Base-by-base conservation (phyloP, 2,113 vertebrate species). In the Salvelinus fontinalis region DNA sequence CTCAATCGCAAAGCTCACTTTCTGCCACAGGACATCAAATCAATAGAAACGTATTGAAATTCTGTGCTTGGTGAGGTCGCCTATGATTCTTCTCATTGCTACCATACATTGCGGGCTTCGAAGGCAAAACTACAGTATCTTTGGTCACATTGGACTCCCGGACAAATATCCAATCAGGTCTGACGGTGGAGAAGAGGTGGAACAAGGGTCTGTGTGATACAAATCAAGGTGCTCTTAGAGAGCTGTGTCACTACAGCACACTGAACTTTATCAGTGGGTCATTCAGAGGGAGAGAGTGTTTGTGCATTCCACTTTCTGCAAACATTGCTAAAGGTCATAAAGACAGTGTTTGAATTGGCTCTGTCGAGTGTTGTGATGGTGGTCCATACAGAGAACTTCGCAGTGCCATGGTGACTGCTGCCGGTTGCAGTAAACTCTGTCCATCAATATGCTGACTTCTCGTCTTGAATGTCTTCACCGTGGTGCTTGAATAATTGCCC, bases 271-370 rank as follows among this genome's bases (percentile, higher is more conserved):
- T 76, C 76, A 84, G 81, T 76, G 80, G 84, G 75, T 81, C 78
- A 59, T 88, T 89, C 81, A 76, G 81, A 84, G 62, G 44, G 77
- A 79, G 78, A 83, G 78, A 83, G 75, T 91, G 86, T 93, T 92
- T 93, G 92, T 84, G 83, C 91, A 92, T 92, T 91, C 91, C 88
- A 83, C 71, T 73, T 79, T 83, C 76, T 80, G 92, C 86, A 90
- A 90, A 92, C 84, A 87, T 75, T 67, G 80, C 82, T 27, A 48
- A 75, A 70, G 75, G 86, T 85, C 77, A 80, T 84, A 75, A 87
- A 86, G 89, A 79, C 73, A 0, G 16, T 83, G 89, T 92, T 91
- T 93, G 89, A 91, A 86, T 84, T 88, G 89, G 89, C 81, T 12
- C 75, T 20, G 80, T 78, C 81, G 65, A 69, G 86, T 87, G 76